Evolutionary conservation across 2,888 invertebrate species (phyloP).

Genomic region (Crepidodera aurea): DNA sequence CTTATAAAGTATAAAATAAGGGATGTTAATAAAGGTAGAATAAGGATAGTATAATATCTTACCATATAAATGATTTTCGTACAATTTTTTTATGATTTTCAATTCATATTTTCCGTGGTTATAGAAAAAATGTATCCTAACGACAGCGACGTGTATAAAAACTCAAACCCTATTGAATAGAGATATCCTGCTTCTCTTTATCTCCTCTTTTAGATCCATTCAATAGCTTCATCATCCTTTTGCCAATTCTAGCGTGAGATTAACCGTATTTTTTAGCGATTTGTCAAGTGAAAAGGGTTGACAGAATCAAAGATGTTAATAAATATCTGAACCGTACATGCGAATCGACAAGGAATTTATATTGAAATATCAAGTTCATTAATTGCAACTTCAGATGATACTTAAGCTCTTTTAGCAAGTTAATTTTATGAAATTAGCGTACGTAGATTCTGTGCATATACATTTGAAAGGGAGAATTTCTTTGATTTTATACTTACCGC

Average conservation of each 20-base stretch:
- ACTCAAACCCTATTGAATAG: slow-evolving; percentile 10
- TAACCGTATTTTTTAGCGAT: slow-evolving; percentile 35
- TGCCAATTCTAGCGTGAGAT: slow-evolving; percentile 35
- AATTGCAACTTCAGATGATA: slow-evolving; percentile 58
- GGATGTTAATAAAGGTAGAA: too few species aligned
- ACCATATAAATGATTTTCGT: too few species aligned
- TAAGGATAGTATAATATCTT: too few species aligned
- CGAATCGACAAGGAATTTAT: slow-evolving; percentile 58
- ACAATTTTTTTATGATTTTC: too few species aligned
- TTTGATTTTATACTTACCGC: too few species aligned
- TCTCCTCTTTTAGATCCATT: background rate
- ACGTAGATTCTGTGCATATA: background rate
- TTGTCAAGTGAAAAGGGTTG: slow-evolving; percentile 40
- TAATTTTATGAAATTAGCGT: slow-evolving; percentile 3
- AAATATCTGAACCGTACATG: slow-evolving; percentile 55
- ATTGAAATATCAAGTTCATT: slow-evolving; percentile 60
- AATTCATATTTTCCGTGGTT: too few species aligned
- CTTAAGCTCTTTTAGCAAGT: slow-evolving; percentile 39
- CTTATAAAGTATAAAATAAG: too few species aligned
- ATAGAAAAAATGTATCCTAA: too few species aligned
- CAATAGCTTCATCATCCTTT: slow-evolving; percentile 28
- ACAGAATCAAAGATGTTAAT: slow-evolving; percentile 41
- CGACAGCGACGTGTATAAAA: background rate
- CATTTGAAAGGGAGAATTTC: background rate
- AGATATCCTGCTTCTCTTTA: slow-evolving; percentile 17